These are phyloP conservation scores for Promerops cafer DNA, from an alignment of 2,113 vertebrate species.

Conservation along the genomic window DNA sequence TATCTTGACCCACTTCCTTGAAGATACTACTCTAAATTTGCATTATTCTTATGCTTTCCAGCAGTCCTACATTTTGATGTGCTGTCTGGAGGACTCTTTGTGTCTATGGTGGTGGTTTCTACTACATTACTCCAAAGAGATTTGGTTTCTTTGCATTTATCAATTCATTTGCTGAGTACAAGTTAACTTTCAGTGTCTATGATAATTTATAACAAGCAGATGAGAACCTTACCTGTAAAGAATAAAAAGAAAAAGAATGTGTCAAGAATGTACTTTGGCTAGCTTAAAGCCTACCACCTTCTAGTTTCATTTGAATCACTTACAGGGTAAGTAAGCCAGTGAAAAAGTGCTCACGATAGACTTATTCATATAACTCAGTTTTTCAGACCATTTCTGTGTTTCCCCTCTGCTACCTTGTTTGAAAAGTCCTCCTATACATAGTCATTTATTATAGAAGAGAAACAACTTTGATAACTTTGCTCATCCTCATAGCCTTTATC, in stretches of 20 bases:
- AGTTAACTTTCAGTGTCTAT: background rate
- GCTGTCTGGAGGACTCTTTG: background rate
- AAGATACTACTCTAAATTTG: background rate
- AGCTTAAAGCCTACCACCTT: background rate
- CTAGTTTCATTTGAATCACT: background rate
- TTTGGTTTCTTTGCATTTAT: background rate
- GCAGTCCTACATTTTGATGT: background rate
- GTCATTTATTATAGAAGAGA: background rate
- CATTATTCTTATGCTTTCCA: background rate
- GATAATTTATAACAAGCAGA: background rate
- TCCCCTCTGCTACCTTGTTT: background rate
- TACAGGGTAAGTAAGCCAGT: background rate
- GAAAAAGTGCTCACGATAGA: background rate
- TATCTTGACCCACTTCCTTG: background rate
- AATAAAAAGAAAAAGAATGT: no score
- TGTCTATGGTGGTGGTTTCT: background rate
- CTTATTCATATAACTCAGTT: background rate
- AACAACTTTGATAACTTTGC: background rate
- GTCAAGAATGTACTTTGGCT: background rate
- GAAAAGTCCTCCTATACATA: background rate
- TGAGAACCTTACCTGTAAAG: background rate
- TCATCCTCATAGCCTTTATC: background rate
- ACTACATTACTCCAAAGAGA: background rate
- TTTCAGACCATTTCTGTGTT: background rate
- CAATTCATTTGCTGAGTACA: background rate